Evolutionary conservation across 2,113 vertebrate species (phyloP), one percentile per base, ranked within the genome.

Genomic region (Lamprotornis superbus): DNA sequence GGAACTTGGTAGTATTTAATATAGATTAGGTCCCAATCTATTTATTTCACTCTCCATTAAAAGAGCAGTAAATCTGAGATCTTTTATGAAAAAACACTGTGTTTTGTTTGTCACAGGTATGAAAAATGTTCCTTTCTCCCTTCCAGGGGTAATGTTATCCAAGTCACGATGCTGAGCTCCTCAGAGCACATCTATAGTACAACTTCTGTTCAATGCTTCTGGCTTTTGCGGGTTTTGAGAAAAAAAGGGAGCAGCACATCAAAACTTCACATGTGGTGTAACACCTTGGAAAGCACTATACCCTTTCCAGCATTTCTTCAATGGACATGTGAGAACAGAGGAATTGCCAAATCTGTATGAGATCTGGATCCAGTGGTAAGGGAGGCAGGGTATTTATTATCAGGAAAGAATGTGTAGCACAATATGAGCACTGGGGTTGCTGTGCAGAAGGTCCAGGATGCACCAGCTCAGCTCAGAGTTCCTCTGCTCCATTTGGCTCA

Each of bases 401-500:
- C 24, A 75, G 61, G 33, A 64, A 65, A 39, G 31, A 37, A 6
- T 1, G 7, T 10, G 14, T 5, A 56, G n/a, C 42, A 25, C 30
- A 8, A 1, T 13, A 12, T 37, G 57, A 40, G 21, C 46, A 8
- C 5, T 13, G 25, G 33, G 52, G 40, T 15, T 81, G 33, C 53
- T 52, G 2, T 25, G n/a, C 10, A 57, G 52, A 28, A 69, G n/a
- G 49, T 35, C 67, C 39, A 42, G 33, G 24, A 47, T 55, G 35
- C 8, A 2, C 42, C 0, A 0, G 11, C 33, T 44, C 0, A 0
- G 35, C 27, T 81, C 59, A 19, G 14, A 1, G 2, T 5, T 80
- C 73, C 31, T 70, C n/a, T 0, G 2, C 50, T 76, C 67, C 31
- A 9, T 57, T 65, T 7, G 2, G 46, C 63, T 50, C 55, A 79